Evolutionary conservation across 2,888 invertebrate species (phyloP), one percentile per base, ranked within the genome.

Genomic region (Epirrita christyi): DNA sequence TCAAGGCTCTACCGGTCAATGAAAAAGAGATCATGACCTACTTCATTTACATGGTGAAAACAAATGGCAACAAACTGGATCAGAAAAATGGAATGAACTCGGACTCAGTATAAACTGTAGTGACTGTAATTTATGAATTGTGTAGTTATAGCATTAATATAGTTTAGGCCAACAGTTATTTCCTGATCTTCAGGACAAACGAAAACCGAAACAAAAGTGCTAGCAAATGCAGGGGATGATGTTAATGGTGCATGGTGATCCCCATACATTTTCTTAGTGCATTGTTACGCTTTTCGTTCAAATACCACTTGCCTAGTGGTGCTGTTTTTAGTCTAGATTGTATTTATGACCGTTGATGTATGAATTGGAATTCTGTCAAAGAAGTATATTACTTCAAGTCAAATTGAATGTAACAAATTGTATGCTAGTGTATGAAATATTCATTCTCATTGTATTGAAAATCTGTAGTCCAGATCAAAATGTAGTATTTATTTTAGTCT

Each of bases 41-140:
- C 81, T 99, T 99, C 83, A 97, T 99, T 75, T 98, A 98, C 83
- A 98, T 97, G 93, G 97, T 98, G 3, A 98, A 98, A 92, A 97
- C 97, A 49, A 97, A 98, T 84, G 95, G 96, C 66, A 97, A 97
- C 84, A 96, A 97, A 81, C 89, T 97, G 77, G 97, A 97, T 83
- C 96, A 96, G 84, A 96, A 95, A 80, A 96, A 96, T 86, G 96
- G 96, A 71, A 93, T 95, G 68, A 95, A 93, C 78, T 94, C 93
- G 67, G 95, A 95, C 80, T 90, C 90, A 65, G 82, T 92, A 70
- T 91, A 84, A 76, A 75, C 66, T 75, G 70, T 61, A 68, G 73
- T 82, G 78, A 80, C 63, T 75, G 64, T 78, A 72, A 79, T 77
- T 76, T 78, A 78, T 81, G 55, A 61, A 66, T 49, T 49, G 70